These are phyloP conservation scores for Spongia lamella DNA, from an alignment of 37 sponge, comb jelly and placozoan genomes.

Conservation along the genomic window DNA sequence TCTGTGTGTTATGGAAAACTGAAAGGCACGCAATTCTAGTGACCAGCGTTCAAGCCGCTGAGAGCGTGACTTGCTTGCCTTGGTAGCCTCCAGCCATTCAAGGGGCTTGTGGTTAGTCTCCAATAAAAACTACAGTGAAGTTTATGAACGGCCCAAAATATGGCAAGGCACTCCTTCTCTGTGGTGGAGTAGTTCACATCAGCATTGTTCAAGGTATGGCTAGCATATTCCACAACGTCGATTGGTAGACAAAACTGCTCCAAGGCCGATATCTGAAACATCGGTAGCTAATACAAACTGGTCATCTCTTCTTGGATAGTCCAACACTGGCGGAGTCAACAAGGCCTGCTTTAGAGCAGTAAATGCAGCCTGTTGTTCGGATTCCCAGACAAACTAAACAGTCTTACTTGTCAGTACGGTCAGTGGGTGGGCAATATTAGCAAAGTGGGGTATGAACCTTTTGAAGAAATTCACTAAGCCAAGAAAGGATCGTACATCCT, in stretches of 20 bases:
- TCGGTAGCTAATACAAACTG: constrained; percentile 6
- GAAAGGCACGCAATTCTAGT: constrained; percentile 4
- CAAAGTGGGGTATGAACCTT: background rate
- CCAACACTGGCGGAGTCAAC: constrained; percentile 1
- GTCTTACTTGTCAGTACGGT: constrained; percentile 5
- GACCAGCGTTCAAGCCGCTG: constrained; percentile 19
- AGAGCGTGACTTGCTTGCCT: background rate
- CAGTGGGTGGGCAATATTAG: constrained; percentile 29
- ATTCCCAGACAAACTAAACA: too few species aligned
- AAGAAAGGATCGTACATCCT: background rate
- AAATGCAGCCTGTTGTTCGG: constrained; percentile 7
- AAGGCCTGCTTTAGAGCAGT: background rate
- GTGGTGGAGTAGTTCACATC: constrained; percentile 8
- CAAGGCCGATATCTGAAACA: constrained; percentile 10
- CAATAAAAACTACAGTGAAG: background rate
- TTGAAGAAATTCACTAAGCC: background rate
- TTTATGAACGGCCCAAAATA: constrained; percentile 9
- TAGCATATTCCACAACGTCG: background rate
- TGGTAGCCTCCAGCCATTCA: constrained; percentile 9
- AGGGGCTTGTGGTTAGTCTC: constrained; percentile 20
- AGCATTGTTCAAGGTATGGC: background rate
- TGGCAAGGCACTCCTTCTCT: constrained; percentile 12
- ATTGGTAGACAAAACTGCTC: constrained; percentile 6
- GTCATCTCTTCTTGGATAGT: constrained; percentile 16
- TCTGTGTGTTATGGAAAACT: background rate